These are phyloP conservation scores for Craniophora ligustri DNA, from an alignment of 2,888 invertebrate species.

Conservation along the genomic window DNA sequence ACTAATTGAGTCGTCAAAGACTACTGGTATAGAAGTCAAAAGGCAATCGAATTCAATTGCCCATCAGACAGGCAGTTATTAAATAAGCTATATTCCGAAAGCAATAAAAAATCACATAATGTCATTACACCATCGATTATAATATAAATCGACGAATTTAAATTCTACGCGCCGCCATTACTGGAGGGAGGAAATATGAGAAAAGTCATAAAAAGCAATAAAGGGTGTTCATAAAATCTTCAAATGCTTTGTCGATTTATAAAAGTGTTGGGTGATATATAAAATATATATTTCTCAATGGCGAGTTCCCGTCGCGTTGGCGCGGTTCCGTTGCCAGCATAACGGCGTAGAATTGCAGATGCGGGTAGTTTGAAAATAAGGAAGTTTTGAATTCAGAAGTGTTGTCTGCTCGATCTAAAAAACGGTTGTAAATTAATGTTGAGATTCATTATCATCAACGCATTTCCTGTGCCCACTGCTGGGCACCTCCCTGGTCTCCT, in stretches of 20 bases:
- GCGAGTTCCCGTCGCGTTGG: constrained; percentile 59
- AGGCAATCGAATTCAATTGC: too few species aligned
- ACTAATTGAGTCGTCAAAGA: too few species aligned
- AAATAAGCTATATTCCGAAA: too few species aligned
- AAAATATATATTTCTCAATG: constrained; percentile 71
- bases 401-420: neutral
- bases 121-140: constrained; percentile 79
- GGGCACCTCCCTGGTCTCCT: too few species aligned
- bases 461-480: too few species aligned
- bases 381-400: constrained; percentile 19
- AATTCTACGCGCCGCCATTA: constrained; percentile 71
- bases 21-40: too few species aligned
- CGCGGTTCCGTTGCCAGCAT: constrained; percentile 42
- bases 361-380: constrained; percentile 2
- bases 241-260: constrained; percentile 72
- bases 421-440: too few species aligned
- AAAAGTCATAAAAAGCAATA: constrained; percentile 81
- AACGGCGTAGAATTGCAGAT: constrained; percentile 13
- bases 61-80: too few species aligned
- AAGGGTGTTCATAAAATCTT: constrained; percentile 75
- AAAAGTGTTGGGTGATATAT: constrained; percentile 52
- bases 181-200: constrained; percentile 71
- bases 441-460: too few species aligned
- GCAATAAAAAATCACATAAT: constrained; percentile 43
- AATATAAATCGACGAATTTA: constrained; percentile 84